phyloP scores from a whole-genome alignment of 2,113 vertebrate species.

The Thamnophis sirtalis region DNA sequence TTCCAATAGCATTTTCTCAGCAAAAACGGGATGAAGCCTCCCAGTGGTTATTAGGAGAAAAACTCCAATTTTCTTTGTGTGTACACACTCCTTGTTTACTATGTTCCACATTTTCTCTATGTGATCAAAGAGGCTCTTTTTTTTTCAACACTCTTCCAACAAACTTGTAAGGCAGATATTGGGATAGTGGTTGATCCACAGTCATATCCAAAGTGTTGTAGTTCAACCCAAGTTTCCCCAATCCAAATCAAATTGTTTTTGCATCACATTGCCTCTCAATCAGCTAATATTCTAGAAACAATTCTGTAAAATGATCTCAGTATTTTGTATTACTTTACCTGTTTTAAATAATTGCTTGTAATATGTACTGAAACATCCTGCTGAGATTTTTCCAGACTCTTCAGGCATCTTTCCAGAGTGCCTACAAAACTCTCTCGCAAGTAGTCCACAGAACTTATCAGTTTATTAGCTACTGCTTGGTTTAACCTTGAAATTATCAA shows the following conservation, averaged over 20 bases:
- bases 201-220: background rate
- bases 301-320: background rate
- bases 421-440: conserved; percentile 95
- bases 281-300: background rate
- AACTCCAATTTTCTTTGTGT: background rate
- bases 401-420: conserved; percentile 91
- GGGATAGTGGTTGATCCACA: background rate
- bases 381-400: conserved; percentile 90
- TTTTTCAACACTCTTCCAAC: background rate
- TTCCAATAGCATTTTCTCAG: background rate
- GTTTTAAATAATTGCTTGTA: conserved; percentile 95
- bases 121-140: background rate
- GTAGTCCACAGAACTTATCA: conserved; percentile 95
- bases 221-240: background rate
- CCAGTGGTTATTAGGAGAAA: background rate
- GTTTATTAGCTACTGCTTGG: conserved; percentile 93
- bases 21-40: background rate
- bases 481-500: conserved; percentile 90
- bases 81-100: background rate
- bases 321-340: conserved; percentile 70
- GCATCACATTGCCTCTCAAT: background rate
- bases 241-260: background rate
- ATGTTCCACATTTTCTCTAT: background rate
- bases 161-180: background rate
- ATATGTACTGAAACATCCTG: conserved; percentile 73